Evolutionary conservation across 2,797 vertebrate species (phyloP).

Genomic region (Thunnus albacares): DNA sequence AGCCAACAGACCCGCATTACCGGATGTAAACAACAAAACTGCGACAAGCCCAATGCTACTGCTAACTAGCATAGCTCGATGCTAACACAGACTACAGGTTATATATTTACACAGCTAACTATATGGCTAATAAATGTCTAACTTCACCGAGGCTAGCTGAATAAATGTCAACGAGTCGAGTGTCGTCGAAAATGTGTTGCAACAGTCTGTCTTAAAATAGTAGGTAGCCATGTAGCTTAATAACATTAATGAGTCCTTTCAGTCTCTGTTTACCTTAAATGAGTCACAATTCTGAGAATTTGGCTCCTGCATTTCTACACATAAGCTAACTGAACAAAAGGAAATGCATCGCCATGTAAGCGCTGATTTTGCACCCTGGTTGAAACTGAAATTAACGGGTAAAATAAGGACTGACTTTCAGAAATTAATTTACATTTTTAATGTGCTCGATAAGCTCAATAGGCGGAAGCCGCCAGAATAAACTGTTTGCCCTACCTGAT

Average conservation of each 20-base stretch:
- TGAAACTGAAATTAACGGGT: conserved; percentile 20
- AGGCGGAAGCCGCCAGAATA: conserved; percentile 12
- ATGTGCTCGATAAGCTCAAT: conserved; percentile 1
- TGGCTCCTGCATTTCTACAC: conserved; percentile 60
- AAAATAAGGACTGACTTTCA: conserved; percentile 1
- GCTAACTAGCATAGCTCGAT: conserved; percentile 54
- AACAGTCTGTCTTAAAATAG: not conserved
- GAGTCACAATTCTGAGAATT: conserved; percentile 12
- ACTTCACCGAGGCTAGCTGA: conserved; percentile 44
- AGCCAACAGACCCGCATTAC: conserved; percentile 45
- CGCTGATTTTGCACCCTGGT: conserved; percentile 60
- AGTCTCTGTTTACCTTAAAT: conserved; percentile 7
- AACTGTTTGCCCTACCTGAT: conserved; percentile 81
- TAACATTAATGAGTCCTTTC: not conserved
- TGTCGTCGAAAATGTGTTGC: conserved; percentile 4
- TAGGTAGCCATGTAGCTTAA: not conserved
- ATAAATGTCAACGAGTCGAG: conserved; percentile 46
- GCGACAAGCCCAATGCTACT: conserved; percentile 55
- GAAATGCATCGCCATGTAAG: conserved; percentile 82
- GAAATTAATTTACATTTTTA: not conserved
- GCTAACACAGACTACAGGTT: conserved; percentile 45
- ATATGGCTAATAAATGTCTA: conserved; percentile 57
- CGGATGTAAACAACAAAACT: conserved; percentile 84
- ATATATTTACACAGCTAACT: conserved; percentile 46
- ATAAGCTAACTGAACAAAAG: conserved; percentile 83